Conservation (phyloP, 2,113 vertebrate species). For the Oncorhynchus mykiss region DNA sequence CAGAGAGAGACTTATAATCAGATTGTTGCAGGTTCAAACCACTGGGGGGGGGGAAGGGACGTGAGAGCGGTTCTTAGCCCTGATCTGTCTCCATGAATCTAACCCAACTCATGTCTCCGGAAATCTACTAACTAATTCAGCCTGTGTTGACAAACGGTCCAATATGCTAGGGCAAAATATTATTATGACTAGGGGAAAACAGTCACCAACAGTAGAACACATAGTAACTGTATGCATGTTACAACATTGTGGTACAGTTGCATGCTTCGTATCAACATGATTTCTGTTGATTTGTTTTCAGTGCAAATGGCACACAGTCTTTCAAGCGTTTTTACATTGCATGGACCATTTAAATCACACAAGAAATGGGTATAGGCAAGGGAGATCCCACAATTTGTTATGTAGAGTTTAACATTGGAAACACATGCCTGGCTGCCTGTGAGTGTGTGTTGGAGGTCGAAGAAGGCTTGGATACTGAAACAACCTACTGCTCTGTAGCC, state of each 20-base stretch:
- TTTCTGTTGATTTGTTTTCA: neutral
- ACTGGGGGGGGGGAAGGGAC: conserved; percentile 5
- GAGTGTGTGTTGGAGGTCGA: neutral
- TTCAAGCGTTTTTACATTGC: neutral
- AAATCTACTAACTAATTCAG: conserved; percentile 15
- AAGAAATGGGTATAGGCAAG: neutral
- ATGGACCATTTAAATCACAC: neutral
- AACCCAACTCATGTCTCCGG: no score
- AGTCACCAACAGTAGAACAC: neutral
- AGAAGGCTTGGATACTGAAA: neutral
- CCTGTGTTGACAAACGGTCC: neutral
- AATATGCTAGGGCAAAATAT: neutral
- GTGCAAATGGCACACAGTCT: neutral
- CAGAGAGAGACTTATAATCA: conserved; percentile 1
- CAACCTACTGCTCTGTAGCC: neutral
- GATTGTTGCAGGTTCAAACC: conserved; percentile 24
- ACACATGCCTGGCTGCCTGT: neutral
- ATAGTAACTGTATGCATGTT: neutral
- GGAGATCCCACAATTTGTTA: neutral
- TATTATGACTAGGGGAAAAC: neutral
- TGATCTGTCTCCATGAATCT: neutral
- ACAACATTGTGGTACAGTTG: neutral
- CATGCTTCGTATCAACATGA: neutral
- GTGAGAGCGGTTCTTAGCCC: neutral
- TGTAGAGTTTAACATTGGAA: neutral